These are phyloP conservation scores for Acropternis orthonyx DNA, from an alignment of 2,797 vertebrate genomes.

Conservation along the genomic window DNA sequence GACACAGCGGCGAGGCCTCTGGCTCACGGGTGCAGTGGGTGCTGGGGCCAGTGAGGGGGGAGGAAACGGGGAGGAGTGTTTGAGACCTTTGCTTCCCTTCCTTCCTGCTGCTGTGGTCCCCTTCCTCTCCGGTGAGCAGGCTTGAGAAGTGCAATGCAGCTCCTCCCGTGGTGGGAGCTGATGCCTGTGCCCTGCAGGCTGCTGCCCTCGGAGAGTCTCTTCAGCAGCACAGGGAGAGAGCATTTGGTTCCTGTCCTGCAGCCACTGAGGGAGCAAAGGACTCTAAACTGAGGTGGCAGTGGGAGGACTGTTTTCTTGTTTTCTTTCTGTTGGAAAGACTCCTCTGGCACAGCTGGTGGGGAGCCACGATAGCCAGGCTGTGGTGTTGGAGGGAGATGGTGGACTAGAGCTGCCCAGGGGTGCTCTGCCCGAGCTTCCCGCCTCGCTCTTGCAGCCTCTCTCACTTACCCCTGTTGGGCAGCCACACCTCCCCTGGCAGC, in stretches of 20 bases:
- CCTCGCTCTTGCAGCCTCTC: neutral
- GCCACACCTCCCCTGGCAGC: neutral
- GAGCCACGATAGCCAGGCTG: neutral
- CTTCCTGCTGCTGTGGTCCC: neutral
- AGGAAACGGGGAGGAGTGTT: neutral
- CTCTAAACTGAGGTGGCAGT: neutral
- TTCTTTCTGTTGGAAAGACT: neutral
- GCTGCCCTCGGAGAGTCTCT: neutral
- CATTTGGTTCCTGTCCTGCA: neutral
- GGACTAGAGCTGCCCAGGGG: neutral
- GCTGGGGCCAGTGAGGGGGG: neutral
- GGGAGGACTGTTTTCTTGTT: neutral
- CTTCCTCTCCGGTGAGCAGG: neutral
- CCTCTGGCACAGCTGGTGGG: neutral
- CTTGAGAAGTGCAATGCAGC: neutral
- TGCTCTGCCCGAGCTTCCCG: neutral
- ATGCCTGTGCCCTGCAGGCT: neutral
- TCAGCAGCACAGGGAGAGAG: neutral
- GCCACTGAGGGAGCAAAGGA: fast-evolving
- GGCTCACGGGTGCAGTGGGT: neutral
- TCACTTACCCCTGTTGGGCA: neutral
- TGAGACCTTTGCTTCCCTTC: neutral
- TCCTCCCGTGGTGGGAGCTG: neutral
- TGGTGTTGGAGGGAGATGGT: neutral
- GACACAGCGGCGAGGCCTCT: neutral